A percentile compares a stretch with the other conserved stretches of the same genome.
These are phyloP conservation scores for Siniperca obscura DNA, from an alignment of 2,797 vertebrate genomes.

Conservation along the genomic window DNA sequence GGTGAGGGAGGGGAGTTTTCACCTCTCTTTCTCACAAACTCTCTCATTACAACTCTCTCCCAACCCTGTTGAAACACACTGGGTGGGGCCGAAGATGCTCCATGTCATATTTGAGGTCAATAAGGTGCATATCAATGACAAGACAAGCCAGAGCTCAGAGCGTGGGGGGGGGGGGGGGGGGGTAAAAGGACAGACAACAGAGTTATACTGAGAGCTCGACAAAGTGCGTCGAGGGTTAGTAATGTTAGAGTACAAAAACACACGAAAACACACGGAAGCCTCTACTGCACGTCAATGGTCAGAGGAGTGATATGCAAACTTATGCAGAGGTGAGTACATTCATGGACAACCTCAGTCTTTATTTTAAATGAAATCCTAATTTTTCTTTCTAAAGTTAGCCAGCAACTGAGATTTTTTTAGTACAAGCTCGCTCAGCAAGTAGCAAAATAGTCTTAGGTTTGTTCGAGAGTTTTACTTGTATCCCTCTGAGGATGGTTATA, in stretches of 20 bases:
- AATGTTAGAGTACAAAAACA: conserved; percentile 79
- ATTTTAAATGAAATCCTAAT: conserved; percentile 57
- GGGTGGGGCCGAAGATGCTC: conserved; percentile 33
- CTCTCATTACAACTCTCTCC: conserved; percentile 22
- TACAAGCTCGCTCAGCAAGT: conserved; percentile 69
- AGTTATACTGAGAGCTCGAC: conserved; percentile 59
- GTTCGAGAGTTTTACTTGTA: conserved; percentile 70
- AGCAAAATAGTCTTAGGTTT: conserved; percentile 75
- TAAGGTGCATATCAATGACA: conserved; percentile 82
- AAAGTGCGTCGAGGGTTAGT: conserved; percentile 76
- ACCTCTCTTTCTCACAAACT: conserved; percentile 20
- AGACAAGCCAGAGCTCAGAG: conserved; percentile 75
- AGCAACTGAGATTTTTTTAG: conserved; percentile 65
- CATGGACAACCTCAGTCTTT: conserved; percentile 78
- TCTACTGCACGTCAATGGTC: conserved; percentile 75
- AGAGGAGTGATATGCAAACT: conserved; percentile 85
- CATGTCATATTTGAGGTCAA: conserved; percentile 67
- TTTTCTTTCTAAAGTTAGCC: conserved; percentile 44
- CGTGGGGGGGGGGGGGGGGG: conserved; percentile 34
- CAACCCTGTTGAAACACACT: not conserved
- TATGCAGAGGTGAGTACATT: conserved; percentile 84
- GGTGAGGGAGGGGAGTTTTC: conserved; percentile 1
- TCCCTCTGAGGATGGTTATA: conserved; percentile 63
- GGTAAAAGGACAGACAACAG: conserved; percentile 59
- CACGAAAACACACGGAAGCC: conserved; percentile 75